Evolutionary conservation across 2,113 vertebrate genomes (phyloP).

Genomic region (Quiscalus mexicanus): DNA sequence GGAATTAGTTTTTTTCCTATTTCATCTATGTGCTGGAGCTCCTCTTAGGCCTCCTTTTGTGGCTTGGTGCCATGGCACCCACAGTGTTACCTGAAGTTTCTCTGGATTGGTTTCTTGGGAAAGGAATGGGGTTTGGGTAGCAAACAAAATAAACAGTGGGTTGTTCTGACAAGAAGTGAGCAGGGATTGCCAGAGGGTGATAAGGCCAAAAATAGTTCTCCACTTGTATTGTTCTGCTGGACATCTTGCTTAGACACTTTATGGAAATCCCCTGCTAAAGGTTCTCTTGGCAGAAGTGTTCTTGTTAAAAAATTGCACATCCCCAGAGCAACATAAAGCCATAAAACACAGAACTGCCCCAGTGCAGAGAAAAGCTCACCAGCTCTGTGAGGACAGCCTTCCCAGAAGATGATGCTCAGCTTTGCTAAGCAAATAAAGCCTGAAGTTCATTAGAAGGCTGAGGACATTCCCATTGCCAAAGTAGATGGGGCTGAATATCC

Average conservation of each 20-base stretch:
- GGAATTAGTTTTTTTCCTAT: neutral
- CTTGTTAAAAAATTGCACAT: neutral
- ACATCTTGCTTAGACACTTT: neutral
- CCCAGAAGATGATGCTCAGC: neutral
- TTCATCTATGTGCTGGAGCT: neutral
- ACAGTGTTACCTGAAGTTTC: neutral
- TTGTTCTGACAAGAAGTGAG: neutral
- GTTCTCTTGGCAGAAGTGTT: neutral
- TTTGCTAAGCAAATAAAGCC: neutral
- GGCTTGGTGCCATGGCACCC: accelerated
- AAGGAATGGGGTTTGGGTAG: neutral
- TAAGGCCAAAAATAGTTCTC: neutral
- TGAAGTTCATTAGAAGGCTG: neutral
- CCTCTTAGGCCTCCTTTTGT: neutral
- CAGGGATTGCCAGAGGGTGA: neutral
- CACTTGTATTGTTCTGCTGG: neutral
- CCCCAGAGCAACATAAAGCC: neutral
- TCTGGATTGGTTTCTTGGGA: neutral
- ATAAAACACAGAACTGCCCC: neutral
- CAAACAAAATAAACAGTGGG: neutral
- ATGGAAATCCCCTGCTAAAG: neutral
- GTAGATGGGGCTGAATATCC: neutral
- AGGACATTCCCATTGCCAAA: neutral
- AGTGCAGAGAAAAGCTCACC: neutral
- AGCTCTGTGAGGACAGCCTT: accelerated